Evolutionary conservation across 2,113 vertebrate genomes (phyloP), one percentile per base, ranked within the genome.

Genomic region (Dascyllus trimaculatus): DNA sequence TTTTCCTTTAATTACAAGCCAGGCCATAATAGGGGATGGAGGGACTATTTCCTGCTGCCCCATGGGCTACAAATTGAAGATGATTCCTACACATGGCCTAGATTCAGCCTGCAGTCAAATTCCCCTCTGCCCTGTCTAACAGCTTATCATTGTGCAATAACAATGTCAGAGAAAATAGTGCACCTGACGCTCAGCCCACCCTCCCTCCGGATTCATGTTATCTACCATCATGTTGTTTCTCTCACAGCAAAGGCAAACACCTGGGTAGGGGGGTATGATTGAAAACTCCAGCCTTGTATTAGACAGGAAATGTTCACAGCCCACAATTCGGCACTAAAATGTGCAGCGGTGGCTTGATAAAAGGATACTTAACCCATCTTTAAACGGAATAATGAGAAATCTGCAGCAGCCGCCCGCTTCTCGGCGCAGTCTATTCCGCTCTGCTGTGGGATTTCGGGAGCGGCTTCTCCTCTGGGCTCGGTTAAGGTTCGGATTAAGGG

Each of bases 71-170:
- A 85, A 85, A 89, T 86, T 82, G 73, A 86, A 88, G 83, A 86
- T 72, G 81, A 78, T 87, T 90, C 72, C 73, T 65, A 78, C 40
- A 76, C 75, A 58, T 78, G 84, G 83, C 80, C 82, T 84, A 82
- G 65, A 90, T 85, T 89, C 78, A 0, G 29, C 73, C 71, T 67
- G 75, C 79, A 88, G 82, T 84, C 71, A 80, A 80, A 84, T 81
- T 62, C 75, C 75, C 68, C 59, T 75, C 46, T 77, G 68, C 61
- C 52, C 84, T 25, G 49, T 82, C 61, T 84, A 90, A 87, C 61
- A 78, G 86, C 86, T 87, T 76, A 89, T 86, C 83, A 85, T 76
- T 88, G 87, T 81, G 81, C 81, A 88, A 88, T 91, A 91, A 88
- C 84, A 78, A 84, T 85, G 86, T 87, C 75, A 52, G 62, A 80